These are phyloP conservation scores for Melanotaenia trifasciata DNA, from an alignment of 2,797 vertebrate species.

Conservation along the genomic window DNA sequence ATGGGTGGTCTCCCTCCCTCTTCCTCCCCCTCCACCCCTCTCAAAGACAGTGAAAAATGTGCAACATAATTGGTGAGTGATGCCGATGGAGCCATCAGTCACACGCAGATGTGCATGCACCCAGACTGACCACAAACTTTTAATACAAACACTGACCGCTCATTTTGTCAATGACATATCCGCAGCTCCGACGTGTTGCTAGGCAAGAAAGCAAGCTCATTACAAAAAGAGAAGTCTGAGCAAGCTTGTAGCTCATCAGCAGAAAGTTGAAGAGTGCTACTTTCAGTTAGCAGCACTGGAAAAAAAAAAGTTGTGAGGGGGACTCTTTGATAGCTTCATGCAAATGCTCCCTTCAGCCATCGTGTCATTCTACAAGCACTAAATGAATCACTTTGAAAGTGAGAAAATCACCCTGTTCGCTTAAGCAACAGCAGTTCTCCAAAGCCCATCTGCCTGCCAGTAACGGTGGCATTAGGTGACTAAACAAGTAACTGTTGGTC, in stretches of 20 bases:
- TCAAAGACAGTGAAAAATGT: conserved; percentile 29
- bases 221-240: conserved; percentile 52
- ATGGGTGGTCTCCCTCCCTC: conserved; percentile 79
- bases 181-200: conserved; percentile 16
- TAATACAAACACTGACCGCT: conserved; percentile 18
- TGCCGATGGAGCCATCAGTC: conserved; percentile 46
- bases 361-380: conserved; percentile 65
- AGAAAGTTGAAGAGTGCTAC: conserved; percentile 35
- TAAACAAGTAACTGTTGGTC: conserved; percentile 77
- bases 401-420: conserved; percentile 62
- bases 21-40: conserved; percentile 19
- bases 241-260: conserved; percentile 56
- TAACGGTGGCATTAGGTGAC: conserved; percentile 75
- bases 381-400: conserved; percentile 77
- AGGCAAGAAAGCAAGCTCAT: conserved; percentile 49
- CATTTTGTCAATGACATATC: conserved; percentile 35
- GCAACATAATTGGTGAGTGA: conserved; percentile 33
- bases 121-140: conserved; percentile 8
- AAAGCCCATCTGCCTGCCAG: conserved; percentile 73
- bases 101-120: conserved; percentile 42
- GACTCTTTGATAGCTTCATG: conserved; percentile 57
- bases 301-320: conserved; percentile 10
- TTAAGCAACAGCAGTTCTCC: conserved; percentile 74
- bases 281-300: conserved; percentile 46
- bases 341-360: conserved; percentile 56